These are phyloP conservation scores for Meteorus sp. DNA, from an alignment of 1,140 invertebrate genomes.

Conservation along the genomic window DNA sequence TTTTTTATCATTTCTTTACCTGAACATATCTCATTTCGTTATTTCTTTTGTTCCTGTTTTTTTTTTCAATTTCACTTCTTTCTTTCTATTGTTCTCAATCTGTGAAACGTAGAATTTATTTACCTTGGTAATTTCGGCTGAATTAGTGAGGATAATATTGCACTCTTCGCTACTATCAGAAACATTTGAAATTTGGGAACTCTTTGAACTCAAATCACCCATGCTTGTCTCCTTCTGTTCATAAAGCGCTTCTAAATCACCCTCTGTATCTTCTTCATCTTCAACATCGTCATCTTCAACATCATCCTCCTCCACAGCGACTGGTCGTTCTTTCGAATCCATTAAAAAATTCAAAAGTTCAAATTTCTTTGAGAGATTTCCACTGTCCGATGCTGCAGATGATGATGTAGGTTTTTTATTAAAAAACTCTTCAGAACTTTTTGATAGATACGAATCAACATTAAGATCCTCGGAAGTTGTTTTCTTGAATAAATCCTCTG, in stretches of 20 bases:
- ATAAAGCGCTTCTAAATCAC: conserved; percentile 53
- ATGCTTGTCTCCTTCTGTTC: conserved; percentile 56
- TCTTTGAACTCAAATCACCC: conserved; percentile 60
- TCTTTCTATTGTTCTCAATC: too few species aligned
- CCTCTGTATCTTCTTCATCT: conserved; percentile 51
- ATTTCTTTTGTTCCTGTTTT: neutral
- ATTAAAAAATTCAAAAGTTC: conserved; percentile 87
- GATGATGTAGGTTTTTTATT: conserved; percentile 39
- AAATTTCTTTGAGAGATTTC: conserved; percentile 73
- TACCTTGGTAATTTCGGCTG: conserved; percentile 51
- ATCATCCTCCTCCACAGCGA: conserved; percentile 58
- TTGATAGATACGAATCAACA: conserved; percentile 41
- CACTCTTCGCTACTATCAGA: conserved; percentile 64
- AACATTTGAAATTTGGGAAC: conserved; percentile 62
- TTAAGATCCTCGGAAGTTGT: conserved; percentile 46
- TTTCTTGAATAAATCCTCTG: conserved; percentile 73
- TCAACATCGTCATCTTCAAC: conserved; percentile 61
- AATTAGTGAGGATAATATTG: conserved; percentile 54
- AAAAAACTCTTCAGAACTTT: conserved; percentile 45
- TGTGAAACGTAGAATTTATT: conserved; percentile 22
- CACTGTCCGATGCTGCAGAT: conserved; percentile 32
- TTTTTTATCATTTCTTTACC: neutral
- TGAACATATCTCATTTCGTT: neutral
- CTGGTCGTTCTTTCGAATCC: conserved; percentile 68
- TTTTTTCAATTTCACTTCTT: neutral